Evolutionary conservation across 2,113 vertebrate species (phyloP).

Genomic region (Climacteris rufus): DNA sequence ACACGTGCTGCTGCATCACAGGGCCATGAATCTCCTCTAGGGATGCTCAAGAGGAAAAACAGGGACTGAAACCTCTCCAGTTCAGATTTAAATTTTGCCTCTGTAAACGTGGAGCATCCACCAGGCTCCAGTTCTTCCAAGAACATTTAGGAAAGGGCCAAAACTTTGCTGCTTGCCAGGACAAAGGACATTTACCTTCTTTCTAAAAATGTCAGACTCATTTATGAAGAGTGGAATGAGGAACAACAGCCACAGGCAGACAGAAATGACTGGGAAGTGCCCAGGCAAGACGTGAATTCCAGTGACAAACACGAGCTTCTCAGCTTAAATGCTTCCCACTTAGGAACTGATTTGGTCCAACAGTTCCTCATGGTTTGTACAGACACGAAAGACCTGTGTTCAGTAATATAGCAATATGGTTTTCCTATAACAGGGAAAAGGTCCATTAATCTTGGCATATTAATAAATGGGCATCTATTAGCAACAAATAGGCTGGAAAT

Average conservation of each 20-base stretch:
- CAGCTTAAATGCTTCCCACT: neutral
- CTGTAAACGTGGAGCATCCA: neutral
- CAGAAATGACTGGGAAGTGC: neutral
- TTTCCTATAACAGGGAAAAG: neutral
- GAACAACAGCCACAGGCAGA: neutral
- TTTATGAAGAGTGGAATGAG: neutral
- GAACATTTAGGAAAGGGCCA: neutral
- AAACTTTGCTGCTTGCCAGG: neutral
- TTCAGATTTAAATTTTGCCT: neutral
- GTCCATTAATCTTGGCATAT: conserved; percentile 4
- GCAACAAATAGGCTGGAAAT: neutral
- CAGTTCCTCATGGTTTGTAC: neutral
- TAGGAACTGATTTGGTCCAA: neutral
- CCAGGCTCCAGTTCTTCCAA: neutral
- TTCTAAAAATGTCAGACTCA: neutral
- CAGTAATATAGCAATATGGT: neutral
- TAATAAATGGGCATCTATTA: conserved; percentile 4
- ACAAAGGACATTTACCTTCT: neutral
- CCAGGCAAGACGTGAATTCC: neutral
- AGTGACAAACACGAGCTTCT: neutral
- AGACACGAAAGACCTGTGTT: neutral
- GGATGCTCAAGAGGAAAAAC: neutral
- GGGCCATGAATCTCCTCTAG: neutral
- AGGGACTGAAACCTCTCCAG: neutral
- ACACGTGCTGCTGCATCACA: neutral